These are phyloP conservation scores for Pagetopsis macropterus DNA, from an alignment of 2,797 vertebrate genomes.

Conservation along the genomic window DNA sequence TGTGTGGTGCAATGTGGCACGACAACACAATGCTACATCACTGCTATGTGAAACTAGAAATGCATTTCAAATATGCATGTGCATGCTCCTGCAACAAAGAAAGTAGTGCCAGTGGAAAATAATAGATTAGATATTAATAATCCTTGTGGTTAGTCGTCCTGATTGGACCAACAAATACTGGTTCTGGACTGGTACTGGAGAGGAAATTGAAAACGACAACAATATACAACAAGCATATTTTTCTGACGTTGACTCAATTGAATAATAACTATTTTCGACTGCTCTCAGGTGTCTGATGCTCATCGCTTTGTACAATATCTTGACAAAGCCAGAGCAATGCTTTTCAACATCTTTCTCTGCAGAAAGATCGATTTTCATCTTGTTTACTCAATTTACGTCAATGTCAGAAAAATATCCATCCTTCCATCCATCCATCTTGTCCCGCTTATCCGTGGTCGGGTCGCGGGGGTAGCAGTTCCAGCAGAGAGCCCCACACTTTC, in stretches of 20 bases:
- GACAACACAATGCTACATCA: not conserved
- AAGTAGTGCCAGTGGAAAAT: no score
- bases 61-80: not conserved
- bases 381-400: no score
- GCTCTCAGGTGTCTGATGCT: constrained; percentile 70
- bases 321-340: constrained; percentile 38
- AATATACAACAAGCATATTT: no score
- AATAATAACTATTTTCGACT: constrained; percentile 40
- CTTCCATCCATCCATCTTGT: no score
- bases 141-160: no score
- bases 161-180: no score
- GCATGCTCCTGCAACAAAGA: not conserved
- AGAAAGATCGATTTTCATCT: constrained; percentile 32
- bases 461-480: no score
- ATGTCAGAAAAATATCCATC: not conserved
- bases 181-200: no score
- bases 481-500: no score
- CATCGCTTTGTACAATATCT: constrained; percentile 43
- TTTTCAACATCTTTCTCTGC: constrained; percentile 33
- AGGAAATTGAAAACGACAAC: no score
- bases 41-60: not conserved
- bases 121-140: no score
- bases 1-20: not conserved
- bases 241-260: not conserved
- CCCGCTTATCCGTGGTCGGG: no score